Percentiles rank a stretch among this genome's conserved stretches.
Conservation (phyloP, 23 tunicate genomes). For the Botrylloides violaceus region DNA sequence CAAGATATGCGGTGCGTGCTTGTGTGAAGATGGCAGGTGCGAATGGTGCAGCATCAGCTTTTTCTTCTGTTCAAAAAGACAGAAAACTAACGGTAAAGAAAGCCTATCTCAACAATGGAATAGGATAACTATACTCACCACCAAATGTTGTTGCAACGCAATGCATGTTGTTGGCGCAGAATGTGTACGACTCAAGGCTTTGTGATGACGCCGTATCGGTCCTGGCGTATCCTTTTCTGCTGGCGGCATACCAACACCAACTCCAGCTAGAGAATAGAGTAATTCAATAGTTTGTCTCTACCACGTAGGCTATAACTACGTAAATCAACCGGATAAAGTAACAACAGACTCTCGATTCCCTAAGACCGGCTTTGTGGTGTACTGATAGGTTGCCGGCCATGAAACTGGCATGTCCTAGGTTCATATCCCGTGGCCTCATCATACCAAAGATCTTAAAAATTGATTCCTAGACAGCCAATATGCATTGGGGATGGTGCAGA, state of each 20-base stretch:
- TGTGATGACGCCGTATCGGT: slow-evolving; percentile 62
- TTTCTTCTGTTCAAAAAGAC: slow-evolving; percentile 6
- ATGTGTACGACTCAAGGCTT: slow-evolving; percentile 67
- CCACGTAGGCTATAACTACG: too few relatives aligned
- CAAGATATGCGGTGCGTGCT: slow-evolving; percentile 16
- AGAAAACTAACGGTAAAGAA: background rate
- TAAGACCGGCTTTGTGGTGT: too few relatives aligned
- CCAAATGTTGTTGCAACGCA: slow-evolving; percentile 57
- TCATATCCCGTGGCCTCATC: too few relatives aligned
- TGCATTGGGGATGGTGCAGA: too few relatives aligned
- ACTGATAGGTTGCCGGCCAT: too few relatives aligned
- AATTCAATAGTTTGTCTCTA: background rate
- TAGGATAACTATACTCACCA: too few relatives aligned
- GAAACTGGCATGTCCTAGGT: too few relatives aligned
- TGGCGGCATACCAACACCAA: background rate
- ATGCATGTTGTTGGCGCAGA: slow-evolving; percentile 84
- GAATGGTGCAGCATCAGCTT: background rate
- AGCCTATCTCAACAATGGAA: background rate
- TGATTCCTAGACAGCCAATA: too few relatives aligned
- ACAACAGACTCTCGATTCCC: too few relatives aligned
- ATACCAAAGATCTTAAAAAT: too few relatives aligned
- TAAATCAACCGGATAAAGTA: too few relatives aligned
- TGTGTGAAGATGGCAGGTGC: slow-evolving; percentile 7
- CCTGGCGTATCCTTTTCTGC: slow-evolving; percentile 39
- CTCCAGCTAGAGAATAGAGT: background rate